phyloP scores from a whole-genome alignment of 2,797 vertebrate genomes.

The Acipenser transmontanus region DNA sequence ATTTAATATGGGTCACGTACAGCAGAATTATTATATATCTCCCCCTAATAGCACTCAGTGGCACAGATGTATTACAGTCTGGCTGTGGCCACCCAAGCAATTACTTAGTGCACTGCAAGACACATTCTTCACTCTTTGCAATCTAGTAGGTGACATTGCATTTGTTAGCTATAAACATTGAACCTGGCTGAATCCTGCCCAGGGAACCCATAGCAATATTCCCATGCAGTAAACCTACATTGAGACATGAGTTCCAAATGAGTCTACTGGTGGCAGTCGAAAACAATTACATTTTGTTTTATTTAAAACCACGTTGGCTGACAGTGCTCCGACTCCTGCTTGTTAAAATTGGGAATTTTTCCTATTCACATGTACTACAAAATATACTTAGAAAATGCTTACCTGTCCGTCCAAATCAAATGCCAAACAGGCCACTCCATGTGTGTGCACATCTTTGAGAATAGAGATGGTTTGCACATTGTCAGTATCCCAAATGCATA shows the following conservation, averaged over 20 bases:
- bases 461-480: conserved; percentile 82
- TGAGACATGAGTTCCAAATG: not conserved
- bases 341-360: too few relatives aligned
- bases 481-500: conserved; percentile 93
- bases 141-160: conserved; percentile 15
- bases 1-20: too few relatives aligned
- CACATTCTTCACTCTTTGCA: conserved; percentile 15
- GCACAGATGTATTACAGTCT: conserved; percentile 1
- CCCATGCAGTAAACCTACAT: not conserved
- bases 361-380: too few relatives aligned
- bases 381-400: conserved; percentile 20
- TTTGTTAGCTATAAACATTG: conserved; percentile 11
- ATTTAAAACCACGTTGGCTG: not conserved
- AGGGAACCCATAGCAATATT: conserved; percentile 2
- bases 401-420: conserved; percentile 93
- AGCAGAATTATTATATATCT: not conserved
- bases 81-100: conserved; percentile 14
- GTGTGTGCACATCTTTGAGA: conserved; percentile 86
- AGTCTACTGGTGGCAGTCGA: not conserved
- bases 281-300: not conserved
- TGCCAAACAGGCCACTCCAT: conserved; percentile 86
- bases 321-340: too few relatives aligned
- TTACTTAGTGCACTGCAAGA: conserved; percentile 14
- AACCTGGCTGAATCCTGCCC: conserved; percentile 15
- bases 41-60: conserved; percentile 8